Conservation (phyloP, 2,797 vertebrate genomes). For the Leontocebus nigricollis region DNA sequence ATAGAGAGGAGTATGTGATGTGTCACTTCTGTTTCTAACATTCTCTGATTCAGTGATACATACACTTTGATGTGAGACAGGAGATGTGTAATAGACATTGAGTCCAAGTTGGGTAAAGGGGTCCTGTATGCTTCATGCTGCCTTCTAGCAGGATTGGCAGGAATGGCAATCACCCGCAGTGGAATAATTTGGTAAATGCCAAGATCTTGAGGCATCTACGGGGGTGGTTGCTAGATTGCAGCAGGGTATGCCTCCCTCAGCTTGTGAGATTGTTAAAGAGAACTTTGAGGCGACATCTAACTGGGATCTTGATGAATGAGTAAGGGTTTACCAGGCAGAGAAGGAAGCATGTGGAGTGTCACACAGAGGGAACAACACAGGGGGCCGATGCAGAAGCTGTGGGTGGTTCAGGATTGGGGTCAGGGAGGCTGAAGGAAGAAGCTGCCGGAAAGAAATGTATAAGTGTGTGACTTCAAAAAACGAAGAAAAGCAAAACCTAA, state of each 20-base stretch:
- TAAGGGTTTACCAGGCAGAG: background rate
- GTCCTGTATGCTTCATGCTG: background rate
- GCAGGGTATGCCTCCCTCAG: background rate
- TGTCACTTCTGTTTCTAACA: background rate
- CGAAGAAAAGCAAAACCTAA: background rate
- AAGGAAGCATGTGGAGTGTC: background rate
- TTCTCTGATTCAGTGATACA: background rate
- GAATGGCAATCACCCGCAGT: background rate
- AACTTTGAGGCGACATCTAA: background rate
- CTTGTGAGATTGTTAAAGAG: background rate
- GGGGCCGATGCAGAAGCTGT: background rate
- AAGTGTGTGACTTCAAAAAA: background rate
- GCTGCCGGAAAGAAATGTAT: conserved; percentile 16
- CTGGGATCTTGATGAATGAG: conserved; percentile 1
- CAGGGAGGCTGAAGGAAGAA: background rate
- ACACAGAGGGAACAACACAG: background rate
- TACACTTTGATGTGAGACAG: background rate
- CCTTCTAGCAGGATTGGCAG: background rate
- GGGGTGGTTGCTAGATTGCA: background rate
- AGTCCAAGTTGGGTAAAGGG: background rate
- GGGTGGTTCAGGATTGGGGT: background rate
- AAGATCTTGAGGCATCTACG: background rate
- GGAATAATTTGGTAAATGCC: background rate
- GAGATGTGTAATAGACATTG: background rate
- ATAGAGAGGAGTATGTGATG: background rate